Percentiles rank a stretch among this genome's conserved stretches.
These are phyloP conservation scores for Coendou prehensilis DNA, from an alignment of 2,797 vertebrate genomes.

Conservation along the genomic window DNA sequence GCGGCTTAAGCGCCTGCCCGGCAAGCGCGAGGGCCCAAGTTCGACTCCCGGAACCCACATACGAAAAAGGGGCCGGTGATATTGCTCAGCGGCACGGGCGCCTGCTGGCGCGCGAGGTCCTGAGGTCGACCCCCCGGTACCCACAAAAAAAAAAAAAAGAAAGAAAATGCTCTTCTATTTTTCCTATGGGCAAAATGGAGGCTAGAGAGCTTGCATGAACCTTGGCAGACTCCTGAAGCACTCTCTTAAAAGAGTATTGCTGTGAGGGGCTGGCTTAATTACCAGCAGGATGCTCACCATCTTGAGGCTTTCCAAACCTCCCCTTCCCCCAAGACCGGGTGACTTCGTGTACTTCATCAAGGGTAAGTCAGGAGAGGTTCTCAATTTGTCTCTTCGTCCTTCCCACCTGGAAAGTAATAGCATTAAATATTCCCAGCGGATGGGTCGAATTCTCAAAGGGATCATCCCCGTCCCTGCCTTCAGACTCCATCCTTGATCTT, in stretches of 20 bases:
- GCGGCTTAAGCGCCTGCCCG: too few species aligned
- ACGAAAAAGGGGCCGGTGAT: too few species aligned
- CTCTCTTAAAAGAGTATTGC: constrained; percentile 56
- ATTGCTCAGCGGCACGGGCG: too few species aligned
- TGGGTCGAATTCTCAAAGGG: constrained; percentile 80
- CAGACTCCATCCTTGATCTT: background rate
- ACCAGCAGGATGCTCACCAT: constrained; percentile 35
- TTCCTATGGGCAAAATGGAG: constrained; percentile 78
- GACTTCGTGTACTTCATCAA: constrained; percentile 32
- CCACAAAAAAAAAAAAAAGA: too few species aligned
- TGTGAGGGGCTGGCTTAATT: constrained; percentile 66
- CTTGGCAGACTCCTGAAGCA: constrained; percentile 70
- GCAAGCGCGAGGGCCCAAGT: too few species aligned
- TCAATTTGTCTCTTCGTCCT: constrained; percentile 35
- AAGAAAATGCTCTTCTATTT: constrained; percentile 71
- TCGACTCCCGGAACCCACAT: too few species aligned
- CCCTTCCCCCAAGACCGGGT: background rate
- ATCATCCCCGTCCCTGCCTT: background rate
- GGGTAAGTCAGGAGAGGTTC: constrained; percentile 66
- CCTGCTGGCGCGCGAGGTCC: too few species aligned
- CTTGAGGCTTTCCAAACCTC: background rate
- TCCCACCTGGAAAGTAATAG: constrained; percentile 63
- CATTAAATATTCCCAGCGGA: constrained; percentile 81
- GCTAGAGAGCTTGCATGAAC: constrained; percentile 2
- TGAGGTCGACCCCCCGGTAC: too few species aligned